Evolutionary conservation across 2,113 vertebrate genomes (phyloP).

Genomic region (Epinephelus cyanopodus): DNA sequence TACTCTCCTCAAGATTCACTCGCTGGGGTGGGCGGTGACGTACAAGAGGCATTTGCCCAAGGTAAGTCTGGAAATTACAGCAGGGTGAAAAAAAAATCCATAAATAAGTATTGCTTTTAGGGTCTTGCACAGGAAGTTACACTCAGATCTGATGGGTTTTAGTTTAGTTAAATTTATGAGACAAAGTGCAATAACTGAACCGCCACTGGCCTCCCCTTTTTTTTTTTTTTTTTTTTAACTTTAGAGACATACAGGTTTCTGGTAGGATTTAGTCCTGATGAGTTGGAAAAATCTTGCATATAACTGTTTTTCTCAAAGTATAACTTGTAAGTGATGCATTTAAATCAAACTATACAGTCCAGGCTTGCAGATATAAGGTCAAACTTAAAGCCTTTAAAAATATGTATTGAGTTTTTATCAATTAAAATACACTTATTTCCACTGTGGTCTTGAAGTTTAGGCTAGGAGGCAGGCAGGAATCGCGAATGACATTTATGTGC

Average conservation of each 20-base stretch:
- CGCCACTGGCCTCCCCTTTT: neutral
- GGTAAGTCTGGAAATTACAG: constrained; percentile 78
- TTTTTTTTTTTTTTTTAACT: no score
- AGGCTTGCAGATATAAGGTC: neutral
- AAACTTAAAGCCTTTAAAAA: neutral
- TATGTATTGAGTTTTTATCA: no score
- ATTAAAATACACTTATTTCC: no score
- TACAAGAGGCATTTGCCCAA: constrained; percentile 93
- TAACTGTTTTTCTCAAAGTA: neutral
- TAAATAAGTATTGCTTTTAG: neutral
- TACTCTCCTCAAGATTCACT: constrained; percentile 89
- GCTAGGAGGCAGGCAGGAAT: no score
- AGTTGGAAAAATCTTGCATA: neutral
- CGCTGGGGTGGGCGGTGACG: constrained; percentile 88
- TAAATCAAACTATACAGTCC: neutral
- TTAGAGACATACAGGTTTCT: neutral
- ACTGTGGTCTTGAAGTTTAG: no score
- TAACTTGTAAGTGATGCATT: neutral
- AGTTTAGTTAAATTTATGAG: neutral
- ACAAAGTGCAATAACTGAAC: neutral
- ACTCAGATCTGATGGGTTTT: neutral
- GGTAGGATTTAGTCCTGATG: no score
- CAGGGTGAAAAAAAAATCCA: neutral
- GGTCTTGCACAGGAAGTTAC: neutral
- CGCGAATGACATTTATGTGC: no score